phyloP scores from a whole-genome alignment of 2,113 vertebrate genomes.

The Reinhardtius hippoglossoides region DNA sequence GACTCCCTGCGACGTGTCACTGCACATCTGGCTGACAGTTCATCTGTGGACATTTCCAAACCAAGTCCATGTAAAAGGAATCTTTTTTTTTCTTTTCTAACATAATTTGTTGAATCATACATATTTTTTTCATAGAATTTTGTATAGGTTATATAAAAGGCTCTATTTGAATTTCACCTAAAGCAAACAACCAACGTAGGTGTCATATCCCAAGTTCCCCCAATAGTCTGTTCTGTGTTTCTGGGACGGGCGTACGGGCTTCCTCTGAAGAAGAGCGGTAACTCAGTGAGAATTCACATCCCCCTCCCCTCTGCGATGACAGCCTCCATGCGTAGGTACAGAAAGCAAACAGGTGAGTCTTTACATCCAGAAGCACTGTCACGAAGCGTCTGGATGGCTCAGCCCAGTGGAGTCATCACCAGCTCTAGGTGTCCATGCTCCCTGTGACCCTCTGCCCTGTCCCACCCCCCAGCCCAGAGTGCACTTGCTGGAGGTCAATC shows the following conservation, averaged over 20 bases:
- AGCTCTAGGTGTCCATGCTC: slow-evolving; percentile 56
- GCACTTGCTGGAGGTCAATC: slow-evolving; percentile 81
- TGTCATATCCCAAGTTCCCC: slow-evolving; percentile 61
- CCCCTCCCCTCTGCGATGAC: slow-evolving; percentile 25
- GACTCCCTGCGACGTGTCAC: slow-evolving; percentile 27
- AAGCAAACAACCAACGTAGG: slow-evolving; percentile 78
- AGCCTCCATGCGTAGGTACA: slow-evolving; percentile 49
- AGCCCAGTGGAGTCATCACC: slow-evolving; percentile 50
- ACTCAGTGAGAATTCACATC: slow-evolving; percentile 32
- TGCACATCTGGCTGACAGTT: slow-evolving; percentile 11
- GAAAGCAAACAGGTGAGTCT: slow-evolving; percentile 46
- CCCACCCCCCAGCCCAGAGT: slow-evolving; percentile 15
- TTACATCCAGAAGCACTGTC: slow-evolving; percentile 49
- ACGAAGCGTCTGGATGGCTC: slow-evolving; percentile 45
- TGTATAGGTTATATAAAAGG: slow-evolving; percentile 80
- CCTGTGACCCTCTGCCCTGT: slow-evolving; percentile 17
- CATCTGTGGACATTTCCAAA: slow-evolving; percentile 28
- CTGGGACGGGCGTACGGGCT: slow-evolving; percentile 22
- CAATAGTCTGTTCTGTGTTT: slow-evolving; percentile 45
- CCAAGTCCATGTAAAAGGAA: slow-evolving; percentile 44
- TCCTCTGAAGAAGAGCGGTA: slow-evolving; percentile 32
- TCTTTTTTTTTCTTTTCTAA: slow-evolving; percentile 43
- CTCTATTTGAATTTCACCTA: slow-evolving; percentile 70
- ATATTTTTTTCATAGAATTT: slow-evolving; percentile 69
- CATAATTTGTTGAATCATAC: slow-evolving; percentile 71